A percentile compares a stretch with the other conserved stretches of the same genome.
Conservation (phyloP, 2,888 invertebrate species). For the Nasonia oneida region DNA sequence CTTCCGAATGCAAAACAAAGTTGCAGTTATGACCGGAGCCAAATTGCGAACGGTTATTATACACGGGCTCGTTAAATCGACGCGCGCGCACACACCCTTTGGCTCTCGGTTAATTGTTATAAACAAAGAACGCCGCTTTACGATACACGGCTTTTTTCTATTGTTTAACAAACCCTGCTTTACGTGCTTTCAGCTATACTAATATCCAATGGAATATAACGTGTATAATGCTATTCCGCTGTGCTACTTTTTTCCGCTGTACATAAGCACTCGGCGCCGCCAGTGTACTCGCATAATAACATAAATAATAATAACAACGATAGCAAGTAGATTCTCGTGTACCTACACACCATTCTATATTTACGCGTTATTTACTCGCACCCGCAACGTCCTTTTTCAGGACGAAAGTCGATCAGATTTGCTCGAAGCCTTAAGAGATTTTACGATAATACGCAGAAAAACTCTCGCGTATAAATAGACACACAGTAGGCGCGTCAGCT, state of each 20-base stretch:
- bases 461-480: neutral
- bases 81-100: neutral
- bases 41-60: neutral
- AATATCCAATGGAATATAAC: neutral
- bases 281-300: too few species aligned
- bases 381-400: too few species aligned
- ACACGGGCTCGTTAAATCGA: constrained; percentile 19
- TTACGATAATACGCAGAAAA: too few species aligned
- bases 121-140: neutral
- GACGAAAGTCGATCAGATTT: too few species aligned
- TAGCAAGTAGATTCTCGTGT: neutral
- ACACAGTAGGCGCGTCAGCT: neutral
- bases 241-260: neutral
- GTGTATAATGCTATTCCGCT: neutral
- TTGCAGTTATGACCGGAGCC: constrained; percentile 2
- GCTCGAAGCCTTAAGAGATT: too few species aligned
- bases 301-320: too few species aligned
- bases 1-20: constrained; percentile 7
- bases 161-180: neutral
- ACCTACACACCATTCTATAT: neutral
- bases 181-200: neutral
- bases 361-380: too few species aligned
- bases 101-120: neutral
- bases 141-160: neutral
- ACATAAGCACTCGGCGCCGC: too few species aligned